A percentile compares a stretch with the other conserved stretches of the same genome.
Conservation (phyloP, 2,797 vertebrate genomes). For the Mergus octosetaceus region DNA sequence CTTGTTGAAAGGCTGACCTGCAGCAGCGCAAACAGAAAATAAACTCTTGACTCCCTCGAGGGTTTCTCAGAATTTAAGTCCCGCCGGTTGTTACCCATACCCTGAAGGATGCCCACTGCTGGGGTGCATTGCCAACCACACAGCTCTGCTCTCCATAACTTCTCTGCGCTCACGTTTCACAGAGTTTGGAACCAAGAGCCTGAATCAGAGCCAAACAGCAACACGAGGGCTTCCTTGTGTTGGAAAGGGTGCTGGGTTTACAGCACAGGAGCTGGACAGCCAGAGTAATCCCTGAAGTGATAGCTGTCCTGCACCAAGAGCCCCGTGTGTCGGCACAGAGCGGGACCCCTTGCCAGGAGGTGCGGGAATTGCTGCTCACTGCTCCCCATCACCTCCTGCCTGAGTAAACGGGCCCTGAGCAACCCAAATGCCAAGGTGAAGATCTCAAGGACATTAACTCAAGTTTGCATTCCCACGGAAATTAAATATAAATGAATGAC, state of each 20-base stretch:
- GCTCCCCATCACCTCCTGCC: neutral
- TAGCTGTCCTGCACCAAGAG: neutral
- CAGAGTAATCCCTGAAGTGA: neutral
- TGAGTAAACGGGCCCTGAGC: neutral
- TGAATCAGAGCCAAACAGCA: too few species aligned
- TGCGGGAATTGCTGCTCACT: neutral
- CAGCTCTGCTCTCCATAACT: neutral
- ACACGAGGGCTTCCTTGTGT: neutral
- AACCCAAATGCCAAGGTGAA: neutral
- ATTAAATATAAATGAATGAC: neutral
- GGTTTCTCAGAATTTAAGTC: too few species aligned
- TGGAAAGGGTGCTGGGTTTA: neutral
- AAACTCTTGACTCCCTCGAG: too few species aligned
- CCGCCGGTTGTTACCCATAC: neutral
- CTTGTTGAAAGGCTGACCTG: neutral
- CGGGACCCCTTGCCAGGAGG: neutral
- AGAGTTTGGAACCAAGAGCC: neutral
- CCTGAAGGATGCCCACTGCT: accelerated
- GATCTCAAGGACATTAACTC: neutral
- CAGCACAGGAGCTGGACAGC: accelerated
- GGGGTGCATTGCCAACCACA: neutral
- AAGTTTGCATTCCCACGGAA: neutral
- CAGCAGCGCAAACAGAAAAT: neutral
- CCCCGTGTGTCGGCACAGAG: accelerated
- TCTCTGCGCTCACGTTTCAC: accelerated